Conservation (phyloP, 2,113 vertebrate species). For the Ptilonorhynchus violaceus region DNA sequence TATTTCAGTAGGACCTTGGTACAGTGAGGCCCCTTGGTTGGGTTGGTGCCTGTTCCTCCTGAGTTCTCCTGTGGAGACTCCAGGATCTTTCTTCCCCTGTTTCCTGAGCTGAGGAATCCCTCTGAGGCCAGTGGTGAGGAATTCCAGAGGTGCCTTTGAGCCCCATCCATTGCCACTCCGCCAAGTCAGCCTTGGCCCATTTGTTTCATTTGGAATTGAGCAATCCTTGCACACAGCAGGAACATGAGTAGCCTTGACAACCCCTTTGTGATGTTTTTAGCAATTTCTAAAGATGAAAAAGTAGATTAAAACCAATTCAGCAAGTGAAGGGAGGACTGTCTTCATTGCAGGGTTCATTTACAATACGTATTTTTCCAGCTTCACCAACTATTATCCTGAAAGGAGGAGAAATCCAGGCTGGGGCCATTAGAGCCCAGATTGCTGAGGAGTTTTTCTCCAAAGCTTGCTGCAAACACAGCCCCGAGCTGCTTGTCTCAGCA, state of each 20-base stretch:
- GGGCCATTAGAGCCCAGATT: not conserved
- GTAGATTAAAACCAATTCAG: not conserved
- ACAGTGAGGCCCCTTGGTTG: not conserved
- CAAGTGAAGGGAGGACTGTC: not conserved
- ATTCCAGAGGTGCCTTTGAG: not conserved
- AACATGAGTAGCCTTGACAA: not conserved
- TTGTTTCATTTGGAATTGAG: not conserved
- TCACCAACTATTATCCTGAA: not conserved
- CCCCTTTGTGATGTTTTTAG: not conserved
- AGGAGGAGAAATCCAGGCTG: not conserved
- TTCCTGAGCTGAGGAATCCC: not conserved
- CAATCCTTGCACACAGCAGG: not conserved
- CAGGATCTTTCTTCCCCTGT: not conserved
- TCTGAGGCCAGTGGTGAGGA: not conserved
- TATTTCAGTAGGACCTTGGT: not conserved
- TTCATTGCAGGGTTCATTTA: not conserved
- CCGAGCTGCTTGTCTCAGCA: conserved; percentile 1
- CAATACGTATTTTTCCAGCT: fast-evolving
- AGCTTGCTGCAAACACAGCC: not conserved
- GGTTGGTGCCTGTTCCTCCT: not conserved
- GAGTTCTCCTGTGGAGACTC: not conserved
- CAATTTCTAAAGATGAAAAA: not conserved
- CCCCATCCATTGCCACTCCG: not conserved
- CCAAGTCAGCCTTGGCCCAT: not conserved
- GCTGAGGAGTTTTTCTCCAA: not conserved